phyloP scores from a whole-genome alignment of 2,797 vertebrate species.

The Luscinia luscinia region DNA sequence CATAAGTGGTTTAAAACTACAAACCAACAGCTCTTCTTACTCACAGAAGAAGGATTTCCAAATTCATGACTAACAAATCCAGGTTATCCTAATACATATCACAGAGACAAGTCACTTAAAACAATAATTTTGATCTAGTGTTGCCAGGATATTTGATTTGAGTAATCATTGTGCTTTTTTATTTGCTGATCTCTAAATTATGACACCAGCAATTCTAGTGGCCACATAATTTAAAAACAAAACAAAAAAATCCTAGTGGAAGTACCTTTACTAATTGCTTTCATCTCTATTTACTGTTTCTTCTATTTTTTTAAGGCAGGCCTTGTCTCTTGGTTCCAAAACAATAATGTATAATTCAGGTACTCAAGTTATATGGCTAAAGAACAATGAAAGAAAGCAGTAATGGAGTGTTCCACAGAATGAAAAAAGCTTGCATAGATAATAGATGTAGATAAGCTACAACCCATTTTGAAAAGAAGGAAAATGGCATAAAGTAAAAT shows the following conservation, averaged over 20 bases:
- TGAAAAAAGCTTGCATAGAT: not conserved
- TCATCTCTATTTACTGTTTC: not conserved
- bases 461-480: not conserved
- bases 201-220: not conserved
- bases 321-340: not conserved
- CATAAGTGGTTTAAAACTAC: not conserved
- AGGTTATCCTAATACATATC: not conserved
- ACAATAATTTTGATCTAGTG: not conserved
- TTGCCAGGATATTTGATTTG: not conserved
- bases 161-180: not conserved
- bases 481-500: not conserved
- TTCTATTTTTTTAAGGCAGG: not conserved
- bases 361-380: not conserved
- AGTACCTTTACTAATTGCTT: not conserved
- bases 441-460: not conserved
- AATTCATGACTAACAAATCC: not conserved
- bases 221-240: not conserved
- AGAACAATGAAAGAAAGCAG: not conserved
- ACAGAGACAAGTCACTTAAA: not conserved
- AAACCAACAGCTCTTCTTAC: not conserved
- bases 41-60: not conserved
- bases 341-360: not conserved
- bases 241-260: not conserved
- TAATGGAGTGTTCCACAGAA: not conserved
- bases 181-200: not conserved